Conservation (phyloP, 2,797 vertebrate genomes). For the Tauraco hartlaubi region DNA sequence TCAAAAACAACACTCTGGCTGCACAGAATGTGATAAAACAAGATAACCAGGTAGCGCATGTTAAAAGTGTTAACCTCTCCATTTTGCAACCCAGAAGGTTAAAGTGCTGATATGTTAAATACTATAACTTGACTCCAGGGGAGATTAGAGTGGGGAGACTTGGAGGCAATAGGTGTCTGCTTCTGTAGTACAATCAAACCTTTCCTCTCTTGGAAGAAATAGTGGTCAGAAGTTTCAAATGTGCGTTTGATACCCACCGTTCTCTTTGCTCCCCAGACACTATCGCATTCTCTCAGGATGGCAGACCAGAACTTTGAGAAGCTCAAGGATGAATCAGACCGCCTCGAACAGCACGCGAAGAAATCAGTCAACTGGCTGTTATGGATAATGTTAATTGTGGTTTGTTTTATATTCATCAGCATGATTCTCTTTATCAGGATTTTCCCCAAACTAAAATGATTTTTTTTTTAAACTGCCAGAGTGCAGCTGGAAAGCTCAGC, state of each 20-base stretch:
- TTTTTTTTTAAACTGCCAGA: background rate
- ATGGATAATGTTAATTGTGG: conserved; percentile 95
- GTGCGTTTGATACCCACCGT: background rate
- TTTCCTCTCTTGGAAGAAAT: background rate
- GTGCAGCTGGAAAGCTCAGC: background rate
- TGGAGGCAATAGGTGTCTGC: background rate
- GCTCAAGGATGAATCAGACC: conserved; percentile 94
- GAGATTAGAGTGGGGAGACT: background rate
- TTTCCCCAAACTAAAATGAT: conserved; percentile 93
- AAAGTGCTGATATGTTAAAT: background rate
- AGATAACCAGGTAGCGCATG: conserved; percentile 91
- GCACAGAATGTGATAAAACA: conserved; percentile 97
- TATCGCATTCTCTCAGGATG: conserved; percentile 93
- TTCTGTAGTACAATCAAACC: background rate
- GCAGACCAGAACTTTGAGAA: conserved; percentile 96
- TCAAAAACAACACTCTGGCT: conserved; percentile 95
- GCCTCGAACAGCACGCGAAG: conserved; percentile 95
- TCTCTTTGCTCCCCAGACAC: conserved; percentile 81
- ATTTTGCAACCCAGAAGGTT: background rate
- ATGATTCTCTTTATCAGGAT: conserved; percentile 98
- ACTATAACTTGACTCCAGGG: background rate
- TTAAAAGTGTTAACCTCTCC: background rate
- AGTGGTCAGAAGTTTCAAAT: background rate
- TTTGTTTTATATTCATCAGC: conserved; percentile 96
- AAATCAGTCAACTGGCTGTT: conserved; percentile 98